A percentile compares a stretch with the other conserved stretches of the same genome.
phyloP scores from a whole-genome alignment of 1,140 invertebrate species.

The Triops longicaudatus region DNA sequence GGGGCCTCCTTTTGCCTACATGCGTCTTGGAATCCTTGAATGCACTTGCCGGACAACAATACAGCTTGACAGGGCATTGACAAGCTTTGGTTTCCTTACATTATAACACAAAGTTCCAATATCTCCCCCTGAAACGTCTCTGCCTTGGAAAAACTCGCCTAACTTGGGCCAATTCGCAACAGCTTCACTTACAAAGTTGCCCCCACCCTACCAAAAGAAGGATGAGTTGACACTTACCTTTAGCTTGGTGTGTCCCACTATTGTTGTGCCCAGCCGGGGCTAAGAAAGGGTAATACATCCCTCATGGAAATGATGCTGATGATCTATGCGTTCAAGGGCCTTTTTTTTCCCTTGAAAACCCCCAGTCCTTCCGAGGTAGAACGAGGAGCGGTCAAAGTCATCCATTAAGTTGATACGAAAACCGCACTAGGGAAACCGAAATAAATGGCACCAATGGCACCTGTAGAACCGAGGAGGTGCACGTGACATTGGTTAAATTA shows the following conservation, averaged over 20 bases:
- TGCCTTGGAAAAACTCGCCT: background rate
- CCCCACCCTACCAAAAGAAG: background rate
- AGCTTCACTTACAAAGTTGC: background rate
- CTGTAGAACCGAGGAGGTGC: background rate
- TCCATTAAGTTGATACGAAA: constrained; percentile 4
- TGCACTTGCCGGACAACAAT: constrained; percentile 6
- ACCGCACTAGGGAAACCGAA: background rate
- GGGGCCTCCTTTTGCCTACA: background rate
- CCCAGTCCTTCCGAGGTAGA: background rate
- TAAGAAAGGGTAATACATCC: background rate
- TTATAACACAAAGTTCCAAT: constrained; percentile 12
- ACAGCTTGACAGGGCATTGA: constrained; percentile 11
- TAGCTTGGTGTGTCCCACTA: background rate
- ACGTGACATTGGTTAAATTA: background rate
- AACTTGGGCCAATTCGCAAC: constrained; percentile 9
- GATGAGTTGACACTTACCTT: constrained; percentile 12
- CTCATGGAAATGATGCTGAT: constrained; percentile 11
- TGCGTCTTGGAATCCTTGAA: background rate
- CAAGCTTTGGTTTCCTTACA: constrained; percentile 15
- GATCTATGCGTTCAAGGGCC: background rate
- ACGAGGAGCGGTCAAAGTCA: background rate
- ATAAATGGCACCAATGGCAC: background rate
- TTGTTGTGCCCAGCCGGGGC: background rate
- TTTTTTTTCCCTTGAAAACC: background rate
- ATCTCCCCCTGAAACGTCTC: background rate